Base-by-base conservation (phyloP, 2,888 invertebrate species). In the Dasypogon diadema region DNA sequence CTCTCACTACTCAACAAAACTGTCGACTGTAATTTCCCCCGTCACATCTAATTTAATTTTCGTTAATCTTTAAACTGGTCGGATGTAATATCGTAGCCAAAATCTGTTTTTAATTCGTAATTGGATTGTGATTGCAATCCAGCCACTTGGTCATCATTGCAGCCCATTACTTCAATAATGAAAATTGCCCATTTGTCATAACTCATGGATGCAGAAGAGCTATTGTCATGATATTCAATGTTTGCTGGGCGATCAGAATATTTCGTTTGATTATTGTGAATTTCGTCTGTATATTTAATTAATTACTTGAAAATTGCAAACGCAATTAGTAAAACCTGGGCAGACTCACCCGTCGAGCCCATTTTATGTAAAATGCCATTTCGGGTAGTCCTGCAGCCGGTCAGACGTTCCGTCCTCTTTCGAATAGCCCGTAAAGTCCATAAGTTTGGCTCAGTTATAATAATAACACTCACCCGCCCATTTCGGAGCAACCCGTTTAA, bases 261-360 rank as follows among this genome's bases (percentile, higher is more conserved):
- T 65, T 46, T 65, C 60, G 65, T 65, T 65, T 65, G 65, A 65
- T 48, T 65, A 65, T 65, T 65, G 65, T 48, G 24, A 65, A 65
- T 46, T 65, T 46, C 26, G 37, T 46, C 48, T 22, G n/a, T 14
- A 6, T 24, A 65, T 70, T 70, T 54, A 70, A 54, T 70, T 70
- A 70, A 70, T 70, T 70, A 70, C 54, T 30, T 30, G n/a, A 51
- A 70, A 70, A 54, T 70, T 70, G 54, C 30, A 70, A 30, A 70
- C 30, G 54, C 70, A 70, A 54, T 70, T 70, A 54, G 54, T 30
- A 54, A 54, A 18, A 30, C 3, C 30, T 30, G 4, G 30, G 8
- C 30, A 30, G 8, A 8, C 30, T 30, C 8, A 5, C 8, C 30
- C 8, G 30, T 30, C n/a, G 12, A 16, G n/a, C 48, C 48, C n/a